Conservation (phyloP, 2,797 vertebrate species). For the Leptodactylus fallax region DNA sequence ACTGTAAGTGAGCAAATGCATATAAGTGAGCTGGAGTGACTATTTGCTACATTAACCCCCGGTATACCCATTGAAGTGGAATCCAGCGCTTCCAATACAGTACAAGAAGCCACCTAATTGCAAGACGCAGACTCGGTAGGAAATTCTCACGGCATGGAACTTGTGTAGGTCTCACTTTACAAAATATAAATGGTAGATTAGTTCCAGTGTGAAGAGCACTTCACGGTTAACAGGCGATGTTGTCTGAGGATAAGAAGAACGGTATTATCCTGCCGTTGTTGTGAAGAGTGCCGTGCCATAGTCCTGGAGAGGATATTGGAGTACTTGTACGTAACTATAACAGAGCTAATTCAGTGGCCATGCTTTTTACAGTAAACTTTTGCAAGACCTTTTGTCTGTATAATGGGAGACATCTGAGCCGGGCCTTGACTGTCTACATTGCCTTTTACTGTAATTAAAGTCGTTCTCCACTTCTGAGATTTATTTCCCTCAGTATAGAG, state of each 20-base stretch:
- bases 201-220: background rate
- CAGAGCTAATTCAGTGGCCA: background rate
- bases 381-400: background rate
- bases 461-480: background rate
- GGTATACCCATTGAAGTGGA: too few relatives aligned
- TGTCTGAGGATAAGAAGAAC: background rate
- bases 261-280: background rate
- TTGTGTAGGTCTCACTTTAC: background rate
- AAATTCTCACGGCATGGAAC: background rate
- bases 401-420: background rate
- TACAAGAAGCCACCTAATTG: background rate
- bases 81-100: too few relatives aligned
- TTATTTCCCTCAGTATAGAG: background rate
- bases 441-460: background rate
- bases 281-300: background rate
- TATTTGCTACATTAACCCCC: too few relatives aligned
- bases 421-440: background rate
- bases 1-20: too few relatives aligned
- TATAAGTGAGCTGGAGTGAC: too few relatives aligned
- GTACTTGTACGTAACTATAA: background rate
- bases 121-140: background rate
- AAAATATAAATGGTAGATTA: slow-evolving; percentile 21
- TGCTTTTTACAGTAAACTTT: background rate
- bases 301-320: background rate
- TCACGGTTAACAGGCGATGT: background rate